phyloP scores from a whole-genome alignment of 2,113 vertebrate genomes.

The Podarcis raffonei region DNA sequence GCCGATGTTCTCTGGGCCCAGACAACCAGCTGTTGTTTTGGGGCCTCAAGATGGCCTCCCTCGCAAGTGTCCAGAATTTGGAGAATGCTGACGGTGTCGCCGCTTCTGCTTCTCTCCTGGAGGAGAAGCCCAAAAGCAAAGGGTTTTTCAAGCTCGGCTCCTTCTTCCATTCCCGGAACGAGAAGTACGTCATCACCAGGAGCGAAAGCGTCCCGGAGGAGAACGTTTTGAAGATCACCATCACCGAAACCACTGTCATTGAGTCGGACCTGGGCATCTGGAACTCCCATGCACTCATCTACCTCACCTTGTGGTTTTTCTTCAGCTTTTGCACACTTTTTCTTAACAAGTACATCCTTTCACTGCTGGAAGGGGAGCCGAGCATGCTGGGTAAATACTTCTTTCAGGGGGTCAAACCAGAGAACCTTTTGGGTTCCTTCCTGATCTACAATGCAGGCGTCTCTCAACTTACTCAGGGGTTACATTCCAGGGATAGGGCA shows the following conservation, averaged over 20 bases:
- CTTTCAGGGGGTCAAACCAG: too few species aligned
- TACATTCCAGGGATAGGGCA: too few species aligned
- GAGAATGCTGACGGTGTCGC: not conserved
- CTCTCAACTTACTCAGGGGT: too few species aligned
- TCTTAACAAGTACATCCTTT: conserved; percentile 97
- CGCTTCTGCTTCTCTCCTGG: not conserved
- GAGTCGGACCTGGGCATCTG: conserved; percentile 90
- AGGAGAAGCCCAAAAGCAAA: conserved; percentile 62
- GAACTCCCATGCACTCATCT: conserved; percentile 83
- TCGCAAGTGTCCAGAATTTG: fast-evolving
- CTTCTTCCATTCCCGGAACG: conserved; percentile 74
- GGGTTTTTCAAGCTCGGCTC: conserved; percentile 68
- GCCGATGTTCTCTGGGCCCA: not conserved
- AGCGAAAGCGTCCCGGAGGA: conserved; percentile 85
- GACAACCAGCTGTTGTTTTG: not conserved
- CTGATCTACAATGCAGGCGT: too few species aligned
- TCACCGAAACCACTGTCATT: conserved; percentile 92
- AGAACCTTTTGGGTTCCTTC: too few species aligned
- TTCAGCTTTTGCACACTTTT: conserved; percentile 98
- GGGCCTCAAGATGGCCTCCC: conserved; percentile 62
- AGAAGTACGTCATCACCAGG: conserved; percentile 81
- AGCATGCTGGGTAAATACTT: conserved; percentile 87
- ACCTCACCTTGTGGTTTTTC: conserved; percentile 92
- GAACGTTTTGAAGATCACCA: conserved; percentile 87
- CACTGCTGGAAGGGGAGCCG: conserved; percentile 92